Percentiles rank a stretch among this genome's conserved stretches.
Conservation (phyloP, 2,888 invertebrate genomes). For the Microplitis deprimator region DNA sequence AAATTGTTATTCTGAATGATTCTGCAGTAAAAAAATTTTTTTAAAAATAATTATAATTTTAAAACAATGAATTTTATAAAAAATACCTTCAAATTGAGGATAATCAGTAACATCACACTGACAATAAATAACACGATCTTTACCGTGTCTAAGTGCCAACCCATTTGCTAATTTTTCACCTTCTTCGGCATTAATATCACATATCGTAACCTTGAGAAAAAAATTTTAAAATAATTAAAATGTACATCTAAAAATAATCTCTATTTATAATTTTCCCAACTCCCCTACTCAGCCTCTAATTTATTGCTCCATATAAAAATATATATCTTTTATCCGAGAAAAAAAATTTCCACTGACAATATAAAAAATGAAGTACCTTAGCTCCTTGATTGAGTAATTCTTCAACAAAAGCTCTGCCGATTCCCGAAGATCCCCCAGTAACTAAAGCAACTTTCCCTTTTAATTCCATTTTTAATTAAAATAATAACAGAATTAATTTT, state of each 20-base stretch:
- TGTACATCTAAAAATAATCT: constrained; percentile 51
- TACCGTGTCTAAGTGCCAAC: constrained; percentile 77
- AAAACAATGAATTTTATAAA: neutral
- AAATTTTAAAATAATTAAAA: constrained; percentile 2
- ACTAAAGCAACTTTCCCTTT: constrained; percentile 83
- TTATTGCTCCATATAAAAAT: neutral
- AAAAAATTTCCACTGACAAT: no score
- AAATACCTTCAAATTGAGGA: constrained; percentile 81
- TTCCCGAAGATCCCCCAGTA: constrained; percentile 82
- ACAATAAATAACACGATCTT: constrained; percentile 81
- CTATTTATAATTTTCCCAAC: constrained; percentile 35
- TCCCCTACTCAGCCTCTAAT: neutral
- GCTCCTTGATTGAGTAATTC: constrained; percentile 82
- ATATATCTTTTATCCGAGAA: neutral
- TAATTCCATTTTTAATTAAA: constrained; percentile 74
- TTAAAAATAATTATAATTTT: neutral
- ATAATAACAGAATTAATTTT: neutral
- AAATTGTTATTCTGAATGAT: constrained; percentile 82
- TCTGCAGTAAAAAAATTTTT: constrained; percentile 72
- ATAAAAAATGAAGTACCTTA: constrained; percentile 73
- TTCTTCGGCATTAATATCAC: constrained; percentile 81
- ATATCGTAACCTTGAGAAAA: constrained; percentile 77
- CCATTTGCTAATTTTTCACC: constrained; percentile 80
- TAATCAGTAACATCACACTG: constrained; percentile 86
- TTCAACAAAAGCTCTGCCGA: constrained; percentile 81